Evolutionary conservation across 2,113 vertebrate species (phyloP), one percentile per base, ranked within the genome.

Genomic region (Pristiophorus japonicus): DNA sequence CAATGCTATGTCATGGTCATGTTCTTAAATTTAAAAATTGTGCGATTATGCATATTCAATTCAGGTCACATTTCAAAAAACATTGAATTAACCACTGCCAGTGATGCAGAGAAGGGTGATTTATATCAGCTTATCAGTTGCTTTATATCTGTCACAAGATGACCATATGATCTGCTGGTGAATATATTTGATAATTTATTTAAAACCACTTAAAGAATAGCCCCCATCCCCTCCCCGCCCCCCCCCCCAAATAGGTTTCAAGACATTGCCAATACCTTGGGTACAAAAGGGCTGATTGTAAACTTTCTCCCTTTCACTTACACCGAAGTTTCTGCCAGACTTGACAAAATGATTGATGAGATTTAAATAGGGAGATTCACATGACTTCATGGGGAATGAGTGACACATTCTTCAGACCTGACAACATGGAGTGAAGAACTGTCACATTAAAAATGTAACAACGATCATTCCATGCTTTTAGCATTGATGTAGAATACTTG

Each of bases 291-390:
- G 14, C 62, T 63, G 59, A n/a, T 92, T 63, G 88, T 92, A n/a
- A 92, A 92, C 55, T 65, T 92, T 38, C 16, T 92, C 34, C 59
- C 59, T 92, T 92, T 63, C 88, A 90, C 14, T 90, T 90, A 59
- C 27, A 22, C 88, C 38, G 59, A 63, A 65, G 59, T 63, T 92
- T 65, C 88, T 92, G 88, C 59, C 59, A 92, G 88, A 22, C 88
- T 92, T 92, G 59, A 92, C 88, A 92, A 92, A 92, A 92, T 92
- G 88, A 92, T 92, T 92, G 88, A 92, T 92, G 88, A 92, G 62
- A 92, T 92, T 92, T 92, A 92, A 92, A 92, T 92, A 92, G 87
- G 30, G 87, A 59, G 88, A 92, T 92, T 62, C 59, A 92, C 59
- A 38, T 63, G 88, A 92, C 59, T 63, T 92, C 55, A 38, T 92